Evolutionary conservation across 1,140 invertebrate species (phyloP), one percentile per base, ranked within the genome.

Genomic region (Plodia interpunctella): DNA sequence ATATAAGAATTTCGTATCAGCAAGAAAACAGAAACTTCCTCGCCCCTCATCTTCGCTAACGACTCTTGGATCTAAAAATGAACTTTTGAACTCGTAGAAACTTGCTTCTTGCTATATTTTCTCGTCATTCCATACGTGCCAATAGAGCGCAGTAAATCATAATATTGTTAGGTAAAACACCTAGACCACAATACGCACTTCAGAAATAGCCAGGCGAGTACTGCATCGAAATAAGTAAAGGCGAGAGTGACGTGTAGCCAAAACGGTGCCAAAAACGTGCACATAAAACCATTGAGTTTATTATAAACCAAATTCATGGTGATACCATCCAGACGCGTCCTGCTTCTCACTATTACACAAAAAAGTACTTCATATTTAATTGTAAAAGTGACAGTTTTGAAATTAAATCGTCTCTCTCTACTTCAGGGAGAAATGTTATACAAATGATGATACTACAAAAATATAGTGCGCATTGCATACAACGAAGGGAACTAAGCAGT

Each of bases 151-250:
- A 62, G 53, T 68, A 73, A 75, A 70, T 66, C 63, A 70, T 66
- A 62, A n/a, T 72, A 75, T 70, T 63, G 65, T 68, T 72, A 65
- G 68, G 60, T 71, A 68, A 62, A 74, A 70, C 60, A 72, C 62
- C 68, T 78, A 73, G 63, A 76, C 69, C 64, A 68, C 65, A 73
- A 68, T 73, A 57, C 70, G 59, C 55, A 65, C 59, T 69, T 74
- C 77, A 77, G 70, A 80, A 83, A 80, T 80, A 83, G 69, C 66
- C 54, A 51, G 49, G 68, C 50, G 28, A 66, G 68, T 70, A 67
- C 66, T 51, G 65, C 64, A 60, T 69, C 61, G 72, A 71, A 76
- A 77, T 71, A 70, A 68, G 76, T 72, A 77, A 76, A 72, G 68
- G 8, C 51, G 49, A 63, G 49, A 57, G 69, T 73, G 67, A 80